These are phyloP conservation scores for Monopterus albus DNA, from an alignment of 2,113 vertebrate genomes.

Conservation along the genomic window DNA sequence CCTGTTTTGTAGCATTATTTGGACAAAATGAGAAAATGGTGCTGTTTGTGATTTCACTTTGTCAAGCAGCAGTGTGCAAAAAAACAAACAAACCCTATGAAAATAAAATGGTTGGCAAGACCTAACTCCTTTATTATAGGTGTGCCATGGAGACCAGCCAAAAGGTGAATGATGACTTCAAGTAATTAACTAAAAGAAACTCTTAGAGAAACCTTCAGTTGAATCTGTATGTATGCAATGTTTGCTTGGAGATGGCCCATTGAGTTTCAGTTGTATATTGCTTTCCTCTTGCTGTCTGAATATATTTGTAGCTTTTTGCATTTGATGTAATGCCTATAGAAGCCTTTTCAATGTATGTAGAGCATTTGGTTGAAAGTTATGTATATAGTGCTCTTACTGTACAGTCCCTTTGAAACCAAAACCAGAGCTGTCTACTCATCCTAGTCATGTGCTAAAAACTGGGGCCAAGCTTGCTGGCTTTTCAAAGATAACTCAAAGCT, in stretches of 20 bases:
- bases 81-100: neutral
- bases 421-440: slow-evolving; percentile 75
- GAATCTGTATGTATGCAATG: slow-evolving; percentile 25
- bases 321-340: slow-evolving; percentile 66
- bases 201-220: slow-evolving; percentile 21
- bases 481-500: slow-evolving; percentile 81
- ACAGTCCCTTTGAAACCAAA: slow-evolving; percentile 76
- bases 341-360: slow-evolving; percentile 75
- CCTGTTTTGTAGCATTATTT: slow-evolving; percentile 41
- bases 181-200: slow-evolving; percentile 40
- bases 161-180: slow-evolving; percentile 51
- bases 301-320: slow-evolving; percentile 49
- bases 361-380: slow-evolving; percentile 69
- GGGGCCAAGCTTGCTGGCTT: slow-evolving; percentile 72
- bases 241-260: slow-evolving; percentile 33
- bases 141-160: slow-evolving; percentile 67
- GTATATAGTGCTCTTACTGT: slow-evolving; percentile 74
- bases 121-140: slow-evolving; percentile 7
- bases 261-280: slow-evolving; percentile 42
- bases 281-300: slow-evolving; percentile 44
- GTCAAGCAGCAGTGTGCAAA: slow-evolving; percentile 5
- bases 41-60: slow-evolving; percentile 30
- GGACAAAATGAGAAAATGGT: neutral
- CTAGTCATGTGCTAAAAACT: slow-evolving; percentile 54
- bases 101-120: slow-evolving; percentile 1